Base-by-base conservation (phyloP, 1,140 invertebrate genomes). In the Galleria mellonella region DNA sequence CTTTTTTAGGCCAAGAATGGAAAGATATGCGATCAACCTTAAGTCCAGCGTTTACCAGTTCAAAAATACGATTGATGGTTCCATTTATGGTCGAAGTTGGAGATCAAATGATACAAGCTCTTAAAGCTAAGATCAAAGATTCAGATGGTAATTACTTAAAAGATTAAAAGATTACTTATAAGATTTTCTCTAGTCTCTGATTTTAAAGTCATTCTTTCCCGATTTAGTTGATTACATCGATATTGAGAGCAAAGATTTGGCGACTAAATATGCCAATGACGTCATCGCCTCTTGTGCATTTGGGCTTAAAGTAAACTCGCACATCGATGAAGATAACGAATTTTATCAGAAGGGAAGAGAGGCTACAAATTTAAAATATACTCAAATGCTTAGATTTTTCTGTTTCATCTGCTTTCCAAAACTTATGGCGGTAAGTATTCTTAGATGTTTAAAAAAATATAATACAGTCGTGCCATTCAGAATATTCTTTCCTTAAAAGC, bases 1-100 rank as follows among this genome's bases (percentile, higher is more conserved):
- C n/a, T n/a, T n/a, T n/a, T n/a, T n/a, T n/a, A 66, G 88, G 85
- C 38, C 62, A 89, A 40, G 78, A 87, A 54, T 90, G 88, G 89
- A 83, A 83, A 13, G 82, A 88, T 38, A 88, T 90, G 84, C 59
- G 89, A 1, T 82, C 85, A 1, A 87, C 87, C 0, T 45, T 90
- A 7, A 88, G 84, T 15, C 88, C 89, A 0, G 77, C 85, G 0
- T 90, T 90, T 37, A 90, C 89, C 0, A 74, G 86, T 0, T 83
- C 83, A 12, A 89, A 89, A 53, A 88, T 89, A 75, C 71, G 75
- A 13, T 46, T 50, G 4, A 65, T 72, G 58, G 38, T 74, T 1
- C 59, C 59, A 0, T 65, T 70, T 11, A 70, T 70, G 55, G 40
- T 55, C 23, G 63, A 68, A 35, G 61, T 59, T 8, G 62, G 68